phyloP scores from a whole-genome alignment of 2,113 vertebrate species.

The Gasterosteus aculeatus region DNA sequence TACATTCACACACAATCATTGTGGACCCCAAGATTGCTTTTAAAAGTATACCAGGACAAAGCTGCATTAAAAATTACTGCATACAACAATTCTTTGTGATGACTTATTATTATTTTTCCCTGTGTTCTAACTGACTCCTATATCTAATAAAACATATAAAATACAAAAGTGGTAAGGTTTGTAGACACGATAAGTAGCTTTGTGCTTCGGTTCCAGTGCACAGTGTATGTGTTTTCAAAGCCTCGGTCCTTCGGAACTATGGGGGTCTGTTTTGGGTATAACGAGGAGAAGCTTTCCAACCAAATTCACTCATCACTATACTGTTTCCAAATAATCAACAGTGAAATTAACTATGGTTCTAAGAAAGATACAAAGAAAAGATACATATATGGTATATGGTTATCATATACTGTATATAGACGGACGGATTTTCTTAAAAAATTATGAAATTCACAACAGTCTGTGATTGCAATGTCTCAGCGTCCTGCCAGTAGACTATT shows the following conservation, averaged over 20 bases:
- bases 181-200: background rate
- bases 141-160: background rate
- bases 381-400: background rate
- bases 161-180: background rate
- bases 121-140: background rate
- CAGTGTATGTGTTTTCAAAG: background rate
- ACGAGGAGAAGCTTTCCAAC: background rate
- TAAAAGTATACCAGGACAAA: background rate
- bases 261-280: background rate
- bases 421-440: background rate
- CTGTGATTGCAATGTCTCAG: background rate
- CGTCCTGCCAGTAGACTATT: background rate
- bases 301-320: background rate
- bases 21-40: background rate
- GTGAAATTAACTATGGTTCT: background rate
- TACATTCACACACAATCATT: slow-evolving; percentile 16
- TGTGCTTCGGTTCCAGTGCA: background rate
- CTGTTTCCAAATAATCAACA: background rate
- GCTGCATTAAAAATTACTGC: background rate
- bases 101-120: slow-evolving; percentile 17
- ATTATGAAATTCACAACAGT: background rate
- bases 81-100: slow-evolving; percentile 8
- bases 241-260: background rate
- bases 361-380: background rate
- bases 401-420: background rate